phyloP scores from a whole-genome alignment of 2,888 invertebrate species.

The Dryomyza anilis region DNA sequence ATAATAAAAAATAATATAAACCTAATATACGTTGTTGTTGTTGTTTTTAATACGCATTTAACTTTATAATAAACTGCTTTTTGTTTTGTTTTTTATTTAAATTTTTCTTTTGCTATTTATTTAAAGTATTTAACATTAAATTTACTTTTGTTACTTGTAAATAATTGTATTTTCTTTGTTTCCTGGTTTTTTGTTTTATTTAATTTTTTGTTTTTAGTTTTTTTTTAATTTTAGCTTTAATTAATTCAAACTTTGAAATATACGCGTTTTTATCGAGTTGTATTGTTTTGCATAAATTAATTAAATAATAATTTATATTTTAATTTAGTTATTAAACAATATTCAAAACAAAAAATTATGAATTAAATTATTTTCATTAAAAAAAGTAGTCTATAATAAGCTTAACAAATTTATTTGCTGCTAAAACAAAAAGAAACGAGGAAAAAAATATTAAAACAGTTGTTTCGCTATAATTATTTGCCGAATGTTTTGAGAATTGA shows the following conservation, averaged over 20 bases:
- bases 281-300: background rate
- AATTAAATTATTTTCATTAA: background rate
- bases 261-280: background rate
- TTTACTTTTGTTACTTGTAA: no score
- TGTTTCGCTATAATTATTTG: background rate
- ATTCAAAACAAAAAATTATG: background rate
- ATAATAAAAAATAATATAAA: conserved; percentile 39
- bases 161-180: no score
- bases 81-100: background rate
- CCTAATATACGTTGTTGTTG: conserved; percentile 23
- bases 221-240: background rate
- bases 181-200: background rate
- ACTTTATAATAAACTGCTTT: no score
- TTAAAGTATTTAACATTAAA: no score
- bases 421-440: background rate
- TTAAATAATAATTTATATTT: background rate
- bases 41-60: no score
- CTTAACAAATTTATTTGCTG: background rate
- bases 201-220: background rate
- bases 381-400: background rate
- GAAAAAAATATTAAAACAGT: background rate
- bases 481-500: background rate
- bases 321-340: background rate
- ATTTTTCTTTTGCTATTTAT: background rate
- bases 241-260: background rate